These are phyloP conservation scores for Sorex araneus DNA, from an alignment of 2,113 vertebrate species.

Conservation along the genomic window DNA sequence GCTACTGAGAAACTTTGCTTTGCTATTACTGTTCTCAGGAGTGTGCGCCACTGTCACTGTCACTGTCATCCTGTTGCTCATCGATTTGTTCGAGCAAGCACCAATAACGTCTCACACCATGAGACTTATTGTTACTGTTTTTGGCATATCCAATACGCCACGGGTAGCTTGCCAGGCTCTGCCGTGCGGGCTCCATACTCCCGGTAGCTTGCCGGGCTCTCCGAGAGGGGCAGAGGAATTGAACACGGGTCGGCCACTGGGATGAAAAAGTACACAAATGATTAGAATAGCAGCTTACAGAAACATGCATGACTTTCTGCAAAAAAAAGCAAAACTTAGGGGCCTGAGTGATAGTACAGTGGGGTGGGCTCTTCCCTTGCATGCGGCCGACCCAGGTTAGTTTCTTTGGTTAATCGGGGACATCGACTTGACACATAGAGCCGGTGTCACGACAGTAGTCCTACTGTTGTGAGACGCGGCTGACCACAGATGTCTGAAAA, in stretches of 20 bases:
- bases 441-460: neutral
- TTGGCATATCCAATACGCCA: no score
- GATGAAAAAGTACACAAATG: neutral
- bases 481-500: neutral
- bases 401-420: slow-evolving; percentile 19
- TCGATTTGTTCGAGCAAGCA: no score
- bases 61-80: no score
- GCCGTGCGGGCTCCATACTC: no score
- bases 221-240: no score
- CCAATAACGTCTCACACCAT: no score
- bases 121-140: no score
- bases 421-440: neutral
- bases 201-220: no score
- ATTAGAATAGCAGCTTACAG: neutral
- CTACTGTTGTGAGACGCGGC: neutral
- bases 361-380: no score
- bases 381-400: no score
- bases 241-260: no score
- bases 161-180: no score
- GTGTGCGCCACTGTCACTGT: neutral
- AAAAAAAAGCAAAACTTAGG: neutral
- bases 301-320: neutral
- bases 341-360: neutral
- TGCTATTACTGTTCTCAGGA: neutral
- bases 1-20: slow-evolving; percentile 7